These are phyloP conservation scores for Himalopsyche phryganea DNA, from an alignment of 1,140 invertebrate species.

Conservation along the genomic window DNA sequence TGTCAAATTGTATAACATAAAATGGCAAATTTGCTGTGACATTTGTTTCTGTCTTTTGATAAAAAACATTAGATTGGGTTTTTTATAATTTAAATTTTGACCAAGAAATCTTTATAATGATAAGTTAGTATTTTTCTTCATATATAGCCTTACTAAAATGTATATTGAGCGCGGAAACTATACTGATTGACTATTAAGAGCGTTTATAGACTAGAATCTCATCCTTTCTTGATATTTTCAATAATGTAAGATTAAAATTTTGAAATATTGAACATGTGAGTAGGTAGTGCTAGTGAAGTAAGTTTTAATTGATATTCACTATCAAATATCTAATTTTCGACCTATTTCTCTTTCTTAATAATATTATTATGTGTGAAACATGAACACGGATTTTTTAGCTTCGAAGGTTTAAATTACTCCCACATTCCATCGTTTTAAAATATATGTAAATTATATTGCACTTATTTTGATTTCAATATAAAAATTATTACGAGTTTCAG, in stretches of 20 bases:
- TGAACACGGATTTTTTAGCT: no score
- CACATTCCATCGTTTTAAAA: background rate
- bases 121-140: constrained; percentile 10
- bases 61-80: background rate
- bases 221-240: constrained; percentile 6
- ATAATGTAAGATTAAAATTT: no score
- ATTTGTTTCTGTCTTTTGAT: no score
- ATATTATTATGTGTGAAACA: background rate
- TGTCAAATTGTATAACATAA: no score
- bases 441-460: background rate
- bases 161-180: constrained; percentile 13
- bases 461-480: no score
- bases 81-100: constrained; percentile 2
- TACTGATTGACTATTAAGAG: constrained; percentile 20
- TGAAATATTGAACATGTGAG: no score
- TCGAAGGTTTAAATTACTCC: background rate
- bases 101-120: constrained; percentile 12
- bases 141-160: constrained; percentile 31
- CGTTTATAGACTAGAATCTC: constrained; percentile 20
- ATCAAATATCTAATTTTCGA: no score
- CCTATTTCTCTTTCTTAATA: no score
- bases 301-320: no score
- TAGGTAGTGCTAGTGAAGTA: no score
- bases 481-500: no score
- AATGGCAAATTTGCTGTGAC: no score